Conservation (phyloP, 2,113 vertebrate species). For the Todiramphus saurophagus region DNA sequence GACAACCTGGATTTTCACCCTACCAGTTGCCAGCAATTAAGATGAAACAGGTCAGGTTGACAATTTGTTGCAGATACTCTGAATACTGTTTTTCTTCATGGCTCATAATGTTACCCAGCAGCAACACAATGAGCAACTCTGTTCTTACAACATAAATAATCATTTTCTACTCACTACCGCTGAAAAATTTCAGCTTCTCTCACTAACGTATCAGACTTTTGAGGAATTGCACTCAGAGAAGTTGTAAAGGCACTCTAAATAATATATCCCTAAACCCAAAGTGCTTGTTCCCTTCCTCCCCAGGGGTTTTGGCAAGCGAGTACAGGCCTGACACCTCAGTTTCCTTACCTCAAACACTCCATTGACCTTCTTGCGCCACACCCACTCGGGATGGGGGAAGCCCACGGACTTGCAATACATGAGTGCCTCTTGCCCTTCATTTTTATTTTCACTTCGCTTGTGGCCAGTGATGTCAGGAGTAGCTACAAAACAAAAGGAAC, state of each 20-base stretch:
- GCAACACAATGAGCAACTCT: background rate
- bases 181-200: background rate
- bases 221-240: background rate
- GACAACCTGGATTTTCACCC: background rate
- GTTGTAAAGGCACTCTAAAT: too few species aligned
- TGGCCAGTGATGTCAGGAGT: slow-evolving; percentile 89
- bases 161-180: background rate
- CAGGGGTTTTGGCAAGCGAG: background rate
- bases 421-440: slow-evolving; percentile 90
- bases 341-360: slow-evolving; percentile 78
- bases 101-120: background rate
- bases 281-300: background rate
- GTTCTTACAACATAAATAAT: rapidly evolving
- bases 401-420: slow-evolving; percentile 96
- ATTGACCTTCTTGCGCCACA: slow-evolving; percentile 87
- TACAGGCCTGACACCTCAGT: rapidly evolving
- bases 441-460: slow-evolving; percentile 96
- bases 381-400: slow-evolving; percentile 92
- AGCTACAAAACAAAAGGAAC: slow-evolving; percentile 73
- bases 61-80: background rate
- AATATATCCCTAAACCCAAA: background rate
- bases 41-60: too few species aligned
- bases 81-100: background rate
- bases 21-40: background rate
- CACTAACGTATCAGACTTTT: rapidly evolving